phyloP scores from a whole-genome alignment of 2,888 invertebrate genomes.

The Leucophenga montana region DNA sequence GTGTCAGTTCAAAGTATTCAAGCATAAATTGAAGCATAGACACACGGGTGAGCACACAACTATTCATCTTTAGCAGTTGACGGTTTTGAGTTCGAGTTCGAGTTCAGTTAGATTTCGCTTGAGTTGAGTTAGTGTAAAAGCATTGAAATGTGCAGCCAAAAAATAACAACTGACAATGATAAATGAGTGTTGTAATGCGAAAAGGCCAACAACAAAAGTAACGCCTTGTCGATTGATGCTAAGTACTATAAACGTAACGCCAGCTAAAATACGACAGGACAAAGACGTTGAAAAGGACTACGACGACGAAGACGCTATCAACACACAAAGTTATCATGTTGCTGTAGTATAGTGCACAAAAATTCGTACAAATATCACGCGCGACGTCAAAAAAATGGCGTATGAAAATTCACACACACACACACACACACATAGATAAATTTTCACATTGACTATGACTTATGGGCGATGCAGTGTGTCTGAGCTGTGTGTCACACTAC shows the following conservation, averaged over 20 bases:
- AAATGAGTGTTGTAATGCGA: constrained; percentile 60
- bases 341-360: neutral
- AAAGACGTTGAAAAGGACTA: neutral
- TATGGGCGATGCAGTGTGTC: neutral
- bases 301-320: neutral
- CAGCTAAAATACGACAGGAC: neutral
- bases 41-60: neutral
- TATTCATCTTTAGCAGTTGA: too few relatives aligned
- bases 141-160: constrained; percentile 11
- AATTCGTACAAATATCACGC: constrained; percentile 5
- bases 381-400: neutral
- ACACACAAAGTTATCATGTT: constrained; percentile 7
- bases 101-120: neutral
- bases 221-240: constrained; percentile 1
- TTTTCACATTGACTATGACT: neutral
- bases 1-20: neutral
- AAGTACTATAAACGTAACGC: constrained; percentile 10
- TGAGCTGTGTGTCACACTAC: too few relatives aligned
- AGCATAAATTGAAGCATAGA: neutral
- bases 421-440: neutral
- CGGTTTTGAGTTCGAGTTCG: constrained; percentile 1
- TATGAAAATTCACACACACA: neutral
- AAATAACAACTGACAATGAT: constrained; percentile 61
- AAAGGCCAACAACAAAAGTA: constrained; percentile 14
- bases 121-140: constrained; percentile 2